Conservation (phyloP, 2,888 invertebrate species). For the Palloptera scutellata region DNA sequence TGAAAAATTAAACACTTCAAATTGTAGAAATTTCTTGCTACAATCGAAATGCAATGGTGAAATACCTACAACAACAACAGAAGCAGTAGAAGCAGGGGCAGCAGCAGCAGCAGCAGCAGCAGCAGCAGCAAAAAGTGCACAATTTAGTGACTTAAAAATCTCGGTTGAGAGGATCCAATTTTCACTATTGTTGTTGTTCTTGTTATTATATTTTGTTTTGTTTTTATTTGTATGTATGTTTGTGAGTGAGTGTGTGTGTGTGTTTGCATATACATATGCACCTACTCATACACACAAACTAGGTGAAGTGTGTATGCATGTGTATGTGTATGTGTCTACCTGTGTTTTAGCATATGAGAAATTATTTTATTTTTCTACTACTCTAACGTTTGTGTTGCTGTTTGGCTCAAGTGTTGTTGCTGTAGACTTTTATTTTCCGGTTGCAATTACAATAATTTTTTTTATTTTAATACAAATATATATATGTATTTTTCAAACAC, state of each 20-base stretch:
- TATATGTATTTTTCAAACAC: too few species aligned
- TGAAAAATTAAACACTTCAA: conserved; percentile 43
- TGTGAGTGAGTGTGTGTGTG: not conserved
- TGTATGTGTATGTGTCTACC: not conserved
- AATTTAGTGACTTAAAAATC: conserved; percentile 19
- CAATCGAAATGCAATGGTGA: conserved; percentile 37
- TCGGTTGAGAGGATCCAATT: conserved; percentile 14
- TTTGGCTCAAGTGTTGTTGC: conserved; percentile 17
- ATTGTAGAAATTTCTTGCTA: conserved; percentile 36
- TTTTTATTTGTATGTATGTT: not conserved
- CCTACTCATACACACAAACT: conserved; percentile 22
- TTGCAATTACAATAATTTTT: conserved; percentile 34
- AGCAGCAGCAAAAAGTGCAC: conserved; percentile 23
- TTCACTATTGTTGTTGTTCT: not conserved
- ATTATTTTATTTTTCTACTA: conserved; percentile 16
- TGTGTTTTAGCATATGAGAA: not conserved
- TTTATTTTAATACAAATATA: not conserved
- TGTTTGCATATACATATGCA: not conserved
- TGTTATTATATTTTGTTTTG: conserved; percentile 11
- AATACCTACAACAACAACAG: conserved; percentile 2
- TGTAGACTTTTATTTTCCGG: conserved; percentile 24
- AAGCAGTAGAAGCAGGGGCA: not conserved
- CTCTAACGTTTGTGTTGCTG: conserved; percentile 7
- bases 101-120: conserved; percentile 11
- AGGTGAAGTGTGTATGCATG: conserved; percentile 28